Evolutionary conservation across 2,113 vertebrate species (phyloP), one percentile per base, ranked within the genome.

Genomic region (Silurus meridionalis): DNA sequence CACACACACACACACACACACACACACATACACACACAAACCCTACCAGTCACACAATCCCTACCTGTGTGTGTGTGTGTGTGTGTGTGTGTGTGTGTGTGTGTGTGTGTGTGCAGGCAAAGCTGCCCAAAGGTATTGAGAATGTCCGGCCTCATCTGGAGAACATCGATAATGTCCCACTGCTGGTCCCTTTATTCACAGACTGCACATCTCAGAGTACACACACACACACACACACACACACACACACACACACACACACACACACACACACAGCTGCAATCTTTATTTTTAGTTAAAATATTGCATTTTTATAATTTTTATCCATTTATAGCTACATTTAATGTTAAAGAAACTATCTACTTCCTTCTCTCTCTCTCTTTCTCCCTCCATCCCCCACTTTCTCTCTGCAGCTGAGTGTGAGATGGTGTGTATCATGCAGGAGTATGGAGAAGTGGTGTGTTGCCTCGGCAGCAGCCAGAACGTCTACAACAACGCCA

Each of bases 101-200:
- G 37, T 37, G 37, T 37, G 37, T 37, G 37, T 37, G 37, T 2
- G 37, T 85, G 5, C 83, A 89, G 90, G 90, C 88, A n/a, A 92
- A 91, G 58, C 88, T 92, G 53, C 90, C 88, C 11, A 91, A 89
- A 88, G 91, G 88, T 19, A 86, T 88, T 23, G 88, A 89, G 83
- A 91, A 90, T 37, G 82, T 90, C 15, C 82, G 83, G 2, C 88
- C 86, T 64, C 91, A 91, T 75, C 89, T 88, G 80, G 85, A 91
- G 77, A 87, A 90, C 78, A 80, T 89, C 75, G 89, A 90, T 83
- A 91, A 89, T 21, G 86, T 91, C 3, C 90, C 85, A 46, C 55
- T 91, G 13, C 89, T 87, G 83, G 87, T 91, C 28, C 89, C 83
- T 61, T 84, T 91, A 50, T 91, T 91, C 21, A 90, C 86, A n/a